Evolutionary conservation across 2,797 vertebrate genomes (phyloP), one percentile per base, ranked within the genome.

Genomic region (Sebastes trivittatus): DNA sequence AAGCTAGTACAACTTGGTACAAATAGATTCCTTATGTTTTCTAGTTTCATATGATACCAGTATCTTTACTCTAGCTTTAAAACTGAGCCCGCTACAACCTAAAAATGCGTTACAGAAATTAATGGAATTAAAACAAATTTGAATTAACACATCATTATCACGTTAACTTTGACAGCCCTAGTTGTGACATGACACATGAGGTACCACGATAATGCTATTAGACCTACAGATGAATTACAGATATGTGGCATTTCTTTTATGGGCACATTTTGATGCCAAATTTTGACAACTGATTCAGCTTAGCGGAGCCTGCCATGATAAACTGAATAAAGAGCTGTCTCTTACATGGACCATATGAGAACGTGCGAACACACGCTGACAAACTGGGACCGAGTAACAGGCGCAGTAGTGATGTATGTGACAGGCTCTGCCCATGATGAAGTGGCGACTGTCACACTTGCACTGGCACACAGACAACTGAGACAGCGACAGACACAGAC

Each of bases 401-500:
- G 84, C 76, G 16, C 3, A 85, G 78, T 6, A 54, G 83, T 82
- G 89, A 92, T 88, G 85, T 87, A 82, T 90, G 88, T 85, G 87
- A 85, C 87, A 85, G 84, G 68, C 77, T 81, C 83, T 82, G 83
- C 77, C 83, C 75, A 77, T 89, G 88, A 94, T 91, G 83, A 92
- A 88, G 92, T 85, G 92, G 62, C 22, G 54, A 82, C 85, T 83
- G 86, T 89, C 88, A 90, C 89, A 94, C 91, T 90, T 81, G 60
- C 49, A 72, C 71, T 85, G 90, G 87, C 92, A 86, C 62, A 74
- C 11, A 71, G 75, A 78, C 77, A 75, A 89, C 71, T 74, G 52
- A 82, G 82, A 84, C 80, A 81, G 49, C 54, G 81, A 88, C 76
- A 83, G 84, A 84, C 78, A 42, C 34, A 74, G 88, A 89, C 90